phyloP scores from a whole-genome alignment of 2,797 vertebrate genomes.

The Megalops cyprinoides region DNA sequence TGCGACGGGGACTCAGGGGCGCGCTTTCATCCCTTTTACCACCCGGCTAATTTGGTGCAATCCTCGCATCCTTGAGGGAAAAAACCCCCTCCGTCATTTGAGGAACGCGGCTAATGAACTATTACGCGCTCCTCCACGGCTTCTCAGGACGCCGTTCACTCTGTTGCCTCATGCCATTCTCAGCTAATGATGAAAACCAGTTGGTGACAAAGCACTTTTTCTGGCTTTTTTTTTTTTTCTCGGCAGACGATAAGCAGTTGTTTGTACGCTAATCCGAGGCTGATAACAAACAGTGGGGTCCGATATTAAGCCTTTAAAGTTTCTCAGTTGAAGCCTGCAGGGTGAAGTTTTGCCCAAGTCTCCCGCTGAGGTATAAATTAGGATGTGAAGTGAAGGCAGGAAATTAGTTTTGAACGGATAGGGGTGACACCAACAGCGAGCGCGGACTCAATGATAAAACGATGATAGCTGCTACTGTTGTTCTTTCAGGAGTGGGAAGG shows the following conservation, averaged over 20 bases:
- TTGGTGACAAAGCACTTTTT: too few species aligned
- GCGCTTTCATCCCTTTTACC: conserved; percentile 1
- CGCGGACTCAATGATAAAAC: not conserved
- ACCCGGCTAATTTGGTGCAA: not conserved
- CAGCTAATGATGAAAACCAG: not conserved
- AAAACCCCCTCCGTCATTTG: not conserved
- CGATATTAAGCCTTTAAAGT: not conserved
- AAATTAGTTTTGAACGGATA: not conserved
- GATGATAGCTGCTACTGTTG: not conserved
- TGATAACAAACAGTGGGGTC: not conserved
- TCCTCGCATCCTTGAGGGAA: not conserved
- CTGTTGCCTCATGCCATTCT: too few species aligned
- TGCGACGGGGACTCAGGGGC: not conserved
- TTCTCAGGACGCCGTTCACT: not conserved
- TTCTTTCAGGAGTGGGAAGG: not conserved
- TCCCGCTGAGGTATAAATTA: not conserved
- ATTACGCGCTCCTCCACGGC: not conserved
- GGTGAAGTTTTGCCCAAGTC: not conserved
- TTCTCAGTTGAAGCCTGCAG: not conserved
- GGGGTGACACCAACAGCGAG: too few species aligned
- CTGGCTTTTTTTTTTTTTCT: not conserved
- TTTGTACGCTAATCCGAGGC: not conserved
- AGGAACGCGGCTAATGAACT: not conserved
- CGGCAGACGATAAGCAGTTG: not conserved
- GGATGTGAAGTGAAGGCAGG: not conserved